Conservation (phyloP, 2,113 vertebrate species). For the Taurulus bubalis region DNA sequence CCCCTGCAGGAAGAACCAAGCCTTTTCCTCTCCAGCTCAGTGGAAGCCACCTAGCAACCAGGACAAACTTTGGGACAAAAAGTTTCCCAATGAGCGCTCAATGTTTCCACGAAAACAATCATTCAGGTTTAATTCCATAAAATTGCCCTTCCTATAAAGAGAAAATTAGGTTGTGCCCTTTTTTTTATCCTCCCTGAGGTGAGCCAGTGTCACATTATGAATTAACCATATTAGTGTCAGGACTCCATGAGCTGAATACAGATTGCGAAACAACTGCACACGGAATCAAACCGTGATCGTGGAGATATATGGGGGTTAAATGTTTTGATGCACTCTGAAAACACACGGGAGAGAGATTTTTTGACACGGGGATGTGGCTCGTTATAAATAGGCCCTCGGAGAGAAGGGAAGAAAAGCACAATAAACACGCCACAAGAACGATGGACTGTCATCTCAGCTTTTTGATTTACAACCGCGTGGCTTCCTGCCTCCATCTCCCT, state of each 20-base stretch:
- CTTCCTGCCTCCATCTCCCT: conserved; percentile 71
- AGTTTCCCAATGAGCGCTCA: conserved; percentile 29
- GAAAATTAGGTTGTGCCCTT: conserved; percentile 9
- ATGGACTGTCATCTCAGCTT: conserved; percentile 73
- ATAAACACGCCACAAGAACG: conserved; percentile 76
- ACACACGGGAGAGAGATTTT: conserved; percentile 47
- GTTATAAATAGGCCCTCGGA: conserved; percentile 71
- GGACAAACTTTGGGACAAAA: conserved; percentile 50
- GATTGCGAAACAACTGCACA: neutral
- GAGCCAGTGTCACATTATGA: conserved; percentile 17
- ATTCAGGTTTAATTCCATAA: conserved; percentile 33
- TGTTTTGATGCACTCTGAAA: conserved; percentile 26
- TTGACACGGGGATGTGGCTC: conserved; percentile 57
- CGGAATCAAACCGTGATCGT: neutral
- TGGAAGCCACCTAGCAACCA: conserved; percentile 75
- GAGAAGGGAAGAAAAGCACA: conserved; percentile 70
- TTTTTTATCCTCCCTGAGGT: conserved; percentile 1
- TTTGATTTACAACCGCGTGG: conserved; percentile 76
- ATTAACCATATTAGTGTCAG: neutral
- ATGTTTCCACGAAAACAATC: conserved; percentile 61
- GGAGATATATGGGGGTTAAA: conserved; percentile 37
- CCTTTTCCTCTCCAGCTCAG: conserved; percentile 76
- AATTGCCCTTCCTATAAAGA: conserved; percentile 27
- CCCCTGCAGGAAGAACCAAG: conserved; percentile 75
- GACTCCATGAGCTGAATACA: neutral